These are phyloP conservation scores for Muschampia plurimacula DNA, from an alignment of 2,888 invertebrate species.

Conservation along the genomic window DNA sequence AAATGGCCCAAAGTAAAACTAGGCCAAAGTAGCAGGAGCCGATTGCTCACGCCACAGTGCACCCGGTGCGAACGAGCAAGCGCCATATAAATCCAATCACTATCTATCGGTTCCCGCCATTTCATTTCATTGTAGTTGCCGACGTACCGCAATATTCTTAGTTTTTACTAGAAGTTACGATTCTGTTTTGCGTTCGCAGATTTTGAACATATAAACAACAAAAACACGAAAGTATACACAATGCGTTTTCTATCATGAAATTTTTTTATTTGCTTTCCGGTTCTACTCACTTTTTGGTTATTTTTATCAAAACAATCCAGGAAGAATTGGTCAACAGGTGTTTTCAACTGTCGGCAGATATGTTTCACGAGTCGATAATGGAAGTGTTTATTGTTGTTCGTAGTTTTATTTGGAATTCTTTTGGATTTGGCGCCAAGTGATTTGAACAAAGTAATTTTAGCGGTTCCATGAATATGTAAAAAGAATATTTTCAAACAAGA, in stretches of 20 bases:
- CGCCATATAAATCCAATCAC: too few species aligned
- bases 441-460: slow-evolving; percentile 7
- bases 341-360: slow-evolving; percentile 12
- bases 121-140: too few species aligned
- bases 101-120: too few species aligned
- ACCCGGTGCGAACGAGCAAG: too few species aligned
- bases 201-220: neutral
- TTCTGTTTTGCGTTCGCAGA: too few species aligned
- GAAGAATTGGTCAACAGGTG: slow-evolving; percentile 15
- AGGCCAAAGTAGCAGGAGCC: too few species aligned
- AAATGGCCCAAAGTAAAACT: too few species aligned
- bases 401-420: slow-evolving; percentile 11
- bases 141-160: too few species aligned
- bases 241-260: neutral
- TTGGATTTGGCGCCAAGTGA: slow-evolving; percentile 9
- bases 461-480: slow-evolving; percentile 9
- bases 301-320: neutral
- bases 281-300: neutral
- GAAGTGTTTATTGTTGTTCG: slow-evolving; percentile 20
- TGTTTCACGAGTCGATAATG: slow-evolving; percentile 20
- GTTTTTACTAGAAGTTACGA: too few species aligned
- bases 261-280: neutral
- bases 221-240: neutral
- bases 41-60: too few species aligned
- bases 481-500: slow-evolving; percentile 13